Evolutionary conservation across 2,113 vertebrate genomes (phyloP), one percentile per base, ranked within the genome.

Genomic region (Pterocles burchelli): DNA sequence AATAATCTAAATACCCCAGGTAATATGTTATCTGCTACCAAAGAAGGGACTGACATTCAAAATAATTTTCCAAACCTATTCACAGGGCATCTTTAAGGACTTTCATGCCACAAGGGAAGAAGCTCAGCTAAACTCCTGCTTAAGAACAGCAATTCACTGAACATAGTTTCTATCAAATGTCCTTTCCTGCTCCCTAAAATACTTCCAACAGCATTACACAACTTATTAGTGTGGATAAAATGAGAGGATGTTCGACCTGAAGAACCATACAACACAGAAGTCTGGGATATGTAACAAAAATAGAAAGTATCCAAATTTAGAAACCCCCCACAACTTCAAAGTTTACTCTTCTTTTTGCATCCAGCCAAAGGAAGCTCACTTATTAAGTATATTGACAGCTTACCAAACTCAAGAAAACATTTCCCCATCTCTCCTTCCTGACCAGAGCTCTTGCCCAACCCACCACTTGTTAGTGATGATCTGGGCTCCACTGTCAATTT

Each of bases 201-300:
- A 17, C 6, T 75, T 33, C 71, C 34, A 58, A 2, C 13, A 65
- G 62, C 6, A 0, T 10, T 17, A 58, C 20, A 29, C 6, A 51
- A 1, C 15, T 45, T 4, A 4, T 0, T 29, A 33, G 15, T 10
- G 26, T 21, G 31, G 46, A 19, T 46, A 28, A 28, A 5, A 24
- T 4, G 21, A 55, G 3, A 46, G 41, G 38, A 38, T 29, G 33
- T 24, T 52, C 22, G 76, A 24, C 0, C 0, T 7, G 59, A 48
- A 24, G 77, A 63, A 33, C 48, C 38, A 36, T 1, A 17, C 26
- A 76, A 63, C 19, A n/a, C 14, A 48, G 5, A 34, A 46, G 36
- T 22, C 19, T 48, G 65, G 57, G 67, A 18, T 49, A 33, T 2
- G 18, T 8, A 36, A 36, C 36, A 62, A 55, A 84, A 94, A 26